phyloP scores from a whole-genome alignment of 1,140 invertebrate genomes.

The Chymomyza costata region DNA sequence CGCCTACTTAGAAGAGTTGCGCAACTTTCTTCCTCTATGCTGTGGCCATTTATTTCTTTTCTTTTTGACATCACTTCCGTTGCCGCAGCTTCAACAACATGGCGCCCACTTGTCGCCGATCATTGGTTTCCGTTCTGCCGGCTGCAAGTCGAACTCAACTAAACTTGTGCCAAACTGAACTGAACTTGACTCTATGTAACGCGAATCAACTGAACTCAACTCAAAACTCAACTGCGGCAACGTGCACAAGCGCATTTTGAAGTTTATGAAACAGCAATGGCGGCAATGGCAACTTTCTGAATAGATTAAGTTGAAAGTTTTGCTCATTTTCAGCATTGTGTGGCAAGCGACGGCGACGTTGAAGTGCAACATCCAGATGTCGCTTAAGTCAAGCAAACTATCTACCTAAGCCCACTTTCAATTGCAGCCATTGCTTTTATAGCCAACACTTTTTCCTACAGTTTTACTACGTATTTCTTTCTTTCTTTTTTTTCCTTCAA shows the following conservation, averaged over 20 bases:
- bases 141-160: conserved; percentile 26
- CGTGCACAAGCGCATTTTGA: conserved; percentile 70
- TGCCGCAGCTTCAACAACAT: conserved; percentile 2
- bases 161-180: conserved; percentile 23
- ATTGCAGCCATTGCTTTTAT: not conserved
- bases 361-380: too few relatives aligned
- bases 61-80: conserved; percentile 27
- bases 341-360: too few relatives aligned
- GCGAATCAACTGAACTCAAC: conserved; percentile 9
- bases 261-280: conserved; percentile 59
- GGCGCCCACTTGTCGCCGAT: conserved; percentile 66
- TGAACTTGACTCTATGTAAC: too few relatives aligned
- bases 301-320: conserved; percentile 73
- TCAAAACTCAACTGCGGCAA: conserved; percentile 45
- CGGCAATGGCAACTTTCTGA: conserved; percentile 61
- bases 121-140: conserved; percentile 61
- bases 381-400: conserved; percentile 2
- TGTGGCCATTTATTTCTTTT: conserved; percentile 20
- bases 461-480: not conserved
- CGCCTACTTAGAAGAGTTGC: conserved; percentile 43
- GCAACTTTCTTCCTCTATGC: conserved; percentile 62
- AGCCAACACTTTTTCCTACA: not conserved
- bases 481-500: not conserved
- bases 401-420: conserved; percentile 25
- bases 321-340: conserved; percentile 70